A percentile compares a stretch with the other conserved stretches of the same genome.
These are phyloP conservation scores for Ctenomys sociabilis DNA, from an alignment of 2,113 vertebrate species.

Conservation along the genomic window DNA sequence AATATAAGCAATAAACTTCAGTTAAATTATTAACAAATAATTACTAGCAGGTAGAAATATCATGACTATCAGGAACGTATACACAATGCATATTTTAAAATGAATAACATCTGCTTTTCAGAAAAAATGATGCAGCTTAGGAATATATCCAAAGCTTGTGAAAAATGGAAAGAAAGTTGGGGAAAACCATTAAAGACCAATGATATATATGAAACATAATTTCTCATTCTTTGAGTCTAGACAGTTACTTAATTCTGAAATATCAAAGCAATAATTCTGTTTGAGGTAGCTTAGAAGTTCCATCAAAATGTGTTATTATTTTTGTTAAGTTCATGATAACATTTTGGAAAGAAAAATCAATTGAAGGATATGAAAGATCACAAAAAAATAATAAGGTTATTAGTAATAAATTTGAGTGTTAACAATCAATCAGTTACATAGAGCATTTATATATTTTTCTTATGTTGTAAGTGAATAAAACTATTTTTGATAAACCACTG, in stretches of 20 bases:
- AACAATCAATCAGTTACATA: neutral
- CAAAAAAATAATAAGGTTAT: neutral
- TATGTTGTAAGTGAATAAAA: neutral
- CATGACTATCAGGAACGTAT: too few relatives aligned
- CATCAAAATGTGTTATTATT: neutral
- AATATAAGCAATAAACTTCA: neutral
- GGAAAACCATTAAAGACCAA: neutral
- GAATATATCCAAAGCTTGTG: neutral
- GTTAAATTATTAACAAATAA: neutral
- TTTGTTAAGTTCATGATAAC: neutral
- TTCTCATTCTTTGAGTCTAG: neutral
- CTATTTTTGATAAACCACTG: neutral
- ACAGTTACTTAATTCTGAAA: slow-evolving; percentile 59
- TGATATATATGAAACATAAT: neutral
- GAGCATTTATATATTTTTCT: neutral
- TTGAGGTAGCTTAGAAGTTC: neutral
- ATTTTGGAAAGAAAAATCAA: neutral
- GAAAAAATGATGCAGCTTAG: accelerated
- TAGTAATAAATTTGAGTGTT: neutral
- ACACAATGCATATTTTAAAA: slow-evolving; percentile 44
- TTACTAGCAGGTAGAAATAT: neutral
- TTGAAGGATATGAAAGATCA: neutral
- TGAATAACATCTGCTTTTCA: neutral
- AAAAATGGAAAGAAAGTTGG: slow-evolving; percentile 43
- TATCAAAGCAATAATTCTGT: neutral